Conservation (phyloP, 2,113 vertebrate genomes). For the Prolemur simus region DNA sequence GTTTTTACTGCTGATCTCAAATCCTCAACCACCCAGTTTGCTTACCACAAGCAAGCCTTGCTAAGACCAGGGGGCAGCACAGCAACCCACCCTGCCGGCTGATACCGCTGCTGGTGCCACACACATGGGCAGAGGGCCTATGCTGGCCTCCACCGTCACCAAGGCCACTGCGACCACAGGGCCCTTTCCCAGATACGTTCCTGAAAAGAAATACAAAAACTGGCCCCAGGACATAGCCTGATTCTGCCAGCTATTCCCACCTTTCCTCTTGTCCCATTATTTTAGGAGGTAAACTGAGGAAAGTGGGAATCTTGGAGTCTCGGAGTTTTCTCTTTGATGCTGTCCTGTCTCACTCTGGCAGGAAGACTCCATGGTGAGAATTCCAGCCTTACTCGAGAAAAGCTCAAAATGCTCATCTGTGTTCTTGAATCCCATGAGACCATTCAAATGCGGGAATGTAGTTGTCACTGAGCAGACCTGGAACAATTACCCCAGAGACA, state of each 20-base stretch:
- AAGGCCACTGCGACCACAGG: background rate
- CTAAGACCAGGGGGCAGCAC: background rate
- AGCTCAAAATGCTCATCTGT: background rate
- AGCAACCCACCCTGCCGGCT: background rate
- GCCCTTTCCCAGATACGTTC: background rate
- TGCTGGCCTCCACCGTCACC: background rate
- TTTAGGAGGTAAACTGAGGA: background rate
- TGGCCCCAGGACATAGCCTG: background rate
- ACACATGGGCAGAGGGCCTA: accelerated
- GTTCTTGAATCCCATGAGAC: background rate
- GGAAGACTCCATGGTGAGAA: background rate
- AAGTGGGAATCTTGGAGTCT: background rate
- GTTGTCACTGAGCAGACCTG: background rate
- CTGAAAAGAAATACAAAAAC: background rate
- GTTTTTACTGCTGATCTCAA: background rate
- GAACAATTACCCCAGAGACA: background rate
- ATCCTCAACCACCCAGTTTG: background rate
- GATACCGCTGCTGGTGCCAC: background rate
- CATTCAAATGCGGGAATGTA: background rate
- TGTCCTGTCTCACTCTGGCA: background rate
- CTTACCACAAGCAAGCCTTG: background rate
- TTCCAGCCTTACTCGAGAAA: background rate
- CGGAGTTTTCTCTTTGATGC: background rate
- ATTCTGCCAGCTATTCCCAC: background rate
- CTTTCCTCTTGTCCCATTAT: background rate